Evolutionary conservation across 2,797 vertebrate species (phyloP), one percentile per base, ranked within the genome.

Genomic region (Mormyrus proboscirostris): DNA sequence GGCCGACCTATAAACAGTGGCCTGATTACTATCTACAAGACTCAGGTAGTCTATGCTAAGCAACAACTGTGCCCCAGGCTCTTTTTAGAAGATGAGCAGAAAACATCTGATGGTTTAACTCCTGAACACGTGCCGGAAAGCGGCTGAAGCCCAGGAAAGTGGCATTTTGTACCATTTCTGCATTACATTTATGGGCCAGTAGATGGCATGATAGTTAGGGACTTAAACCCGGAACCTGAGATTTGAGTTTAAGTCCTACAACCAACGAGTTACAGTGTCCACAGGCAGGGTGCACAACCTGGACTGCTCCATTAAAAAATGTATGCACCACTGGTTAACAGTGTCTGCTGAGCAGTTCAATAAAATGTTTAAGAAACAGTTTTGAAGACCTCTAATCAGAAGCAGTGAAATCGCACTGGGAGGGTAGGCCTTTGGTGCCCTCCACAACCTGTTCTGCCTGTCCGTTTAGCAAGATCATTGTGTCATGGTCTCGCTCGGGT

Each of bases 391-490:
- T 29, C n/a, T 50, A 62, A 12, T 50, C 41, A 53, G 10, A 5
- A 85, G 25, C 19, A 22, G n/a, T 25, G 83, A 29, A 14, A 50
- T 51, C 4, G 22, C 83, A 25, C 6, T 2, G 83, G 8, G 49
- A 47, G 47, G 44, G n/a, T 51, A 29, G 4, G 49, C 12, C 10
- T 51, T 51, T 85, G 25, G 83, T 51, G 2, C 22, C 47, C 4
- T 85, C 49, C 83, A 12, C 49, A 51, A 85, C 49, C 0, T 85
- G 83, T 85, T 53, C 83, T 85, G 49, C 49, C 49, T 50, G 49
- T 51, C 49, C 83, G 53, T 51, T 85, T 85, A 85, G 22, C 6
- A 44, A 19, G 53, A 87, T 87, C 38, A 87, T 87, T 87, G 86
- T 87, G 86, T 87, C 19, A n/a, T 41, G 53, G 44, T 33, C 50